These are phyloP conservation scores for Leptinotarsa defecta DNA, from an alignment of 1,140 invertebrate genomes.

Conservation along the genomic window DNA sequence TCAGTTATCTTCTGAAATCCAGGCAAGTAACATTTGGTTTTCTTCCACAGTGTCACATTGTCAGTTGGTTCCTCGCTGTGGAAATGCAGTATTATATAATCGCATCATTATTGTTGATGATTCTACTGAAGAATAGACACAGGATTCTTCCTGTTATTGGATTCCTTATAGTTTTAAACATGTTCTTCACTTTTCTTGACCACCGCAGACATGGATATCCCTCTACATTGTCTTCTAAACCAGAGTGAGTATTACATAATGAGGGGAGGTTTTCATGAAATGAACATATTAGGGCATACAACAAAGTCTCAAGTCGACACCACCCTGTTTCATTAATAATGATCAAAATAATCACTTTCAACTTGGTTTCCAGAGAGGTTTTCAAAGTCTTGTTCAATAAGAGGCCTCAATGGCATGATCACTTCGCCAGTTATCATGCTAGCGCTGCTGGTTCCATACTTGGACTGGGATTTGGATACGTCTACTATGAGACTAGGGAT, in stretches of 20 bases:
- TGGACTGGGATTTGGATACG: conserved; percentile 26
- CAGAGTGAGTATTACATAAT: conserved; percentile 18
- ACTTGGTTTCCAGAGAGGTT: conserved; percentile 16
- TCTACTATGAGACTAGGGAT: conserved; percentile 19
- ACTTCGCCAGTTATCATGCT: conserved; percentile 19
- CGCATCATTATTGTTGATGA: not conserved
- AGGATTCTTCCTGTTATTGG: not conserved
- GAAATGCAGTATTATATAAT: conserved; percentile 28
- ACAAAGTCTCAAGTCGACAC: too few species aligned
- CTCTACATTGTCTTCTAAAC: conserved; percentile 10
- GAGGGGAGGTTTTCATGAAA: too few species aligned
- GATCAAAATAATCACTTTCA: not conserved
- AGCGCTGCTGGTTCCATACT: conserved; percentile 14
- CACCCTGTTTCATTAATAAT: too few species aligned
- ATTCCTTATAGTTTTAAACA: not conserved
- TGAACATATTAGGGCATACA: too few species aligned
- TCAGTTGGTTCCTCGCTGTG: conserved; percentile 23
- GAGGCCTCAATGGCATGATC: conserved; percentile 25
- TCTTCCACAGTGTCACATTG: conserved; percentile 14
- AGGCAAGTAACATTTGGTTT: not conserved
- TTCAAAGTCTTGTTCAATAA: not conserved
- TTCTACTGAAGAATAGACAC: not conserved
- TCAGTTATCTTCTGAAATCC: too few species aligned
- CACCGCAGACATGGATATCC: conserved; percentile 20
- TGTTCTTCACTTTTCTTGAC: conserved; percentile 11